A percentile compares a stretch with the other conserved stretches of the same genome.
Evolutionary conservation across 2,888 invertebrate genomes (phyloP).

Genomic region (Drosophila conformis): DNA sequence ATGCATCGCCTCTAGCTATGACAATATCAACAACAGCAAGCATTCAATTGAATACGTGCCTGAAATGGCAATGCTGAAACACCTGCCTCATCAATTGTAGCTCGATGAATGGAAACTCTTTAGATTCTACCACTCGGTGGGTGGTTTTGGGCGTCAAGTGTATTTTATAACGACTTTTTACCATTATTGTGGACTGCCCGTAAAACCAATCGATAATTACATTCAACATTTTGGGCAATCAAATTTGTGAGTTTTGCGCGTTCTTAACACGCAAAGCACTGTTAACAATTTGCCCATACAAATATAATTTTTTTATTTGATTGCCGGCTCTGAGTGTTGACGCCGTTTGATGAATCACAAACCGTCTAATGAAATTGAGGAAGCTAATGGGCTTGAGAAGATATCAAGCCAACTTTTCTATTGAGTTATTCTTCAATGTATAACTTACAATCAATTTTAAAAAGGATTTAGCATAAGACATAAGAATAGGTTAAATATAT

Average conservation of each 20-base stretch:
- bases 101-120: constrained; percentile 44
- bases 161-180: constrained; percentile 32
- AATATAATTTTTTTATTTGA: constrained; percentile 20
- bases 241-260: constrained; percentile 23
- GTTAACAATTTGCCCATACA: constrained; percentile 36
- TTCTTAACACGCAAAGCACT: constrained; percentile 15
- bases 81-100: constrained; percentile 48
- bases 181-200: constrained; percentile 23
- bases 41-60: constrained; percentile 57
- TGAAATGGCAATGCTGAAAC: constrained; percentile 36
- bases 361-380: constrained; percentile 16
- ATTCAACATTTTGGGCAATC: constrained; percentile 44
- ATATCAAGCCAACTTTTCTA: not conserved
- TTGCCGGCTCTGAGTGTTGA: constrained; percentile 16
- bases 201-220: constrained; percentile 46
- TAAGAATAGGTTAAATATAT: not conserved
- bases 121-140: constrained; percentile 28
- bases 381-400: constrained; percentile 9
- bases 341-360: constrained; percentile 39
- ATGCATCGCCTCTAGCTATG: constrained; percentile 31
- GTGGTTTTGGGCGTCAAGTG: constrained; percentile 41
- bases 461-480: not conserved
- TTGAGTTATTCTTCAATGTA: not conserved
- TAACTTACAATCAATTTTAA: not conserved
- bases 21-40: constrained; percentile 43